Conservation (phyloP, 2,113 vertebrate species). For the Axis porcinus region DNA sequence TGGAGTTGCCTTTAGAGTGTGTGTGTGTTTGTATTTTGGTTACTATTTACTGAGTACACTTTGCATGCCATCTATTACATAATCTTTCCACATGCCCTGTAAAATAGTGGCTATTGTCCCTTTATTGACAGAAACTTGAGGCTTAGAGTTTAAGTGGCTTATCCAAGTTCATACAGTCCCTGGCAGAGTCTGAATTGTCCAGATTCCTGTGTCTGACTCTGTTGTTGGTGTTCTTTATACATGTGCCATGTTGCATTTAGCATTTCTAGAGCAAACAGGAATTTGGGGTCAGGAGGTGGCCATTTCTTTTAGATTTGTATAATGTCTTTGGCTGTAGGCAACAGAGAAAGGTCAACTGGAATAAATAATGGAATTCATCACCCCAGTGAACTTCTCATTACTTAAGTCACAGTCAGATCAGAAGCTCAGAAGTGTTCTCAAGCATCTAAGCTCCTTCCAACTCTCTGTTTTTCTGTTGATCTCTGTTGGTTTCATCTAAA, state of each 20-base stretch:
- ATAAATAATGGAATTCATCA: neutral
- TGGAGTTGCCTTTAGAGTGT: neutral
- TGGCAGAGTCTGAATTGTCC: neutral
- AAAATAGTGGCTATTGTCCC: neutral
- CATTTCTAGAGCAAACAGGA: neutral
- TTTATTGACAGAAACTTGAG: neutral
- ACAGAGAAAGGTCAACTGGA: neutral
- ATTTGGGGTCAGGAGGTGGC: neutral
- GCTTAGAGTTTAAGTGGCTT: neutral
- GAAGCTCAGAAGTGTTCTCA: neutral
- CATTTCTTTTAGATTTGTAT: neutral
- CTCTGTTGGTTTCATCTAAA: neutral
- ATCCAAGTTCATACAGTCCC: neutral
- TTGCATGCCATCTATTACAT: neutral
- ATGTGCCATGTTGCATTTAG: neutral
- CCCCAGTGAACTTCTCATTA: neutral
- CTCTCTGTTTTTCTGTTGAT: neutral
- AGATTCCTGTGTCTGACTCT: neutral
- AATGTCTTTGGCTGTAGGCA: neutral
- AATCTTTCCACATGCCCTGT: neutral
- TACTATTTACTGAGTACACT: neutral
- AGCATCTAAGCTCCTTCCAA: neutral
- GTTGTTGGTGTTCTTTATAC: neutral
- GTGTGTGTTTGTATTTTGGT: neutral
- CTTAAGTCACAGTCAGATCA: neutral